Conservation (phyloP, 2,797 vertebrate genomes). For the Melopsittacus undulatus region DNA sequence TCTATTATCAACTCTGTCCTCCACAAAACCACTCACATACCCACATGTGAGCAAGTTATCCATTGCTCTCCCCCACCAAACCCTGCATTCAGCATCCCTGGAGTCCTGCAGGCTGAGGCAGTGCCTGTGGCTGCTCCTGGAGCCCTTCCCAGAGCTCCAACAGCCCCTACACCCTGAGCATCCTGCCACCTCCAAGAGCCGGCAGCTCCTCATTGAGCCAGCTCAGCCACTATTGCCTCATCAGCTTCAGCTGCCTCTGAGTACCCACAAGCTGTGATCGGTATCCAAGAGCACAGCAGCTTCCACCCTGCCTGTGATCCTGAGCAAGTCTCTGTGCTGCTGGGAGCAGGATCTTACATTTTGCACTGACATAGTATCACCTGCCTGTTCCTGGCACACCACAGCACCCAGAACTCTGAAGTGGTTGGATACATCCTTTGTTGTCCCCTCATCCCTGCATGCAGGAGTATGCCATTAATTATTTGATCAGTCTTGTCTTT, state of each 20-base stretch:
- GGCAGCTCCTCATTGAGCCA: neutral
- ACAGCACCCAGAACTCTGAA: neutral
- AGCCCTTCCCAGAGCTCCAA: neutral
- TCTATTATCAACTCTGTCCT: neutral
- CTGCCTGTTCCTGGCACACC: neutral
- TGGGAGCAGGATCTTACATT: too few species aligned
- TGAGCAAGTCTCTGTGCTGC: neutral
- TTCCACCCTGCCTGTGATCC: neutral
- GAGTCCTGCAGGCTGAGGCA: neutral
- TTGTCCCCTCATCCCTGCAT: neutral
- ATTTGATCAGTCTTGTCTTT: neutral
- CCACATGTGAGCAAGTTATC: neutral
- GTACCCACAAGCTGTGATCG: neutral
- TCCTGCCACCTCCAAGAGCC: neutral
- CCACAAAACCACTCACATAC: neutral
- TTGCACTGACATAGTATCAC: too few species aligned
- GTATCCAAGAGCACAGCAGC: neutral
- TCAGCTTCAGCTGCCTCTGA: neutral
- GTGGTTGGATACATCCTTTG: neutral
- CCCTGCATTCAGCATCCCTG: neutral
- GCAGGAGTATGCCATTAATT: neutral
- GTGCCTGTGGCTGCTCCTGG: neutral
- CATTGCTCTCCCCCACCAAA: neutral
- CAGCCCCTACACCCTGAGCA: neutral
- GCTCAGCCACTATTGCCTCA: accelerated